Percentiles rank a stretch among this genome's conserved stretches.
phyloP scores from a whole-genome alignment of 2,797 vertebrate genomes.

The Naso thynnoides region DNA sequence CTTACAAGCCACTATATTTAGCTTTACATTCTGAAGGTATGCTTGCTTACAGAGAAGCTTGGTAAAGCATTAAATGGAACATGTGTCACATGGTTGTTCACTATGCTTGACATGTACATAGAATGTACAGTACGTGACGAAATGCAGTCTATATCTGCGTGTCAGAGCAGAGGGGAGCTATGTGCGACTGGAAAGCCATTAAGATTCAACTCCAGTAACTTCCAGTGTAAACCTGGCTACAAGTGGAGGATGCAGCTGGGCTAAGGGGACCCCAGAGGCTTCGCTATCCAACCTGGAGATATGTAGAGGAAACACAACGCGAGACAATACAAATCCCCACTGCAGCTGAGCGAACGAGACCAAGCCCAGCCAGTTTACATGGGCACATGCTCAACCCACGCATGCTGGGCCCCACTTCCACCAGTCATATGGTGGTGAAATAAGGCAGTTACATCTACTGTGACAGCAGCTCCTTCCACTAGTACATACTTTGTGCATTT shows the following conservation, averaged over 20 bases:
- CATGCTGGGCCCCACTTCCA: slow-evolving; percentile 44
- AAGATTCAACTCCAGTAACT: slow-evolving; percentile 72
- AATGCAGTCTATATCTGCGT: slow-evolving; percentile 38
- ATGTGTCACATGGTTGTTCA: slow-evolving; percentile 39
- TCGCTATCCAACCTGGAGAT: slow-evolving; percentile 59
- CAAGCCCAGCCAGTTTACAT: slow-evolving; percentile 29
- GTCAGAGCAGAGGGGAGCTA: slow-evolving; percentile 29
- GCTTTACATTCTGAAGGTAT: slow-evolving; percentile 29
- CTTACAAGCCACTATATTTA: slow-evolving; percentile 27
- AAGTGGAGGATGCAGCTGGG: slow-evolving; percentile 78
- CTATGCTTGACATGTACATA: slow-evolving; percentile 30
- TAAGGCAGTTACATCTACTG: slow-evolving; percentile 66
- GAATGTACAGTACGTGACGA: slow-evolving; percentile 31
- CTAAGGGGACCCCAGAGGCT: slow-evolving; percentile 71
- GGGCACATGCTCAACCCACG: slow-evolving; percentile 43
- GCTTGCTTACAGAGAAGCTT: slow-evolving; percentile 30
- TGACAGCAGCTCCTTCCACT: slow-evolving; percentile 69
- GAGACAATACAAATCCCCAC: slow-evolving; percentile 60
- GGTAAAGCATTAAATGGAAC: slow-evolving; percentile 50
- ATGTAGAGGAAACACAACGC: slow-evolving; percentile 66
- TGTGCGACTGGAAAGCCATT: slow-evolving; percentile 58
- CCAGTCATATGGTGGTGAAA: slow-evolving; percentile 67
- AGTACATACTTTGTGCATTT: slow-evolving; percentile 66
- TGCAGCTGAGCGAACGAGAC: slow-evolving; percentile 37
- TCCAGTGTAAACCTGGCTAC: slow-evolving; percentile 72